phyloP scores from a whole-genome alignment of 92 coral and sea anemone genomes.

The Bergia sp. region DNA sequence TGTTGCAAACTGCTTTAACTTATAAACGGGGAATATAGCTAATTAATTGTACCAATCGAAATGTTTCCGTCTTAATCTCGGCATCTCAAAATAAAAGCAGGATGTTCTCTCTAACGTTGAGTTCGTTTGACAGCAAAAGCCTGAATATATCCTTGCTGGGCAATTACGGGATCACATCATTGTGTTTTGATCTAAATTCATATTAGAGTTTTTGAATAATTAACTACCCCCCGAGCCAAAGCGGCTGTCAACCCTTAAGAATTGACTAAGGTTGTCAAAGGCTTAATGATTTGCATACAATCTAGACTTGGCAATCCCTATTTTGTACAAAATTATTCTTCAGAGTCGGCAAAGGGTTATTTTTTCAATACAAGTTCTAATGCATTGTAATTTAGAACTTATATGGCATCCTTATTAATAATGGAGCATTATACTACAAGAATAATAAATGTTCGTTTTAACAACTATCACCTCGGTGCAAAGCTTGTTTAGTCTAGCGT shows the following conservation, averaged over 20 bases:
- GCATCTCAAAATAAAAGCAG: neutral
- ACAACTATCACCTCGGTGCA: neutral
- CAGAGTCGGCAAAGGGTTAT: neutral
- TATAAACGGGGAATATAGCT: neutral
- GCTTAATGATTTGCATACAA: constrained; percentile 38
- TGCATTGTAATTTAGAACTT: neutral
- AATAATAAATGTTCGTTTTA: constrained; percentile 1
- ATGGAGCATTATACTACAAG: neutral
- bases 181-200: constrained; percentile 28
- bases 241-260: constrained; percentile 21
- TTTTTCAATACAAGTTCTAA: neutral
- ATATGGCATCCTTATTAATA: neutral
- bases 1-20: constrained; percentile 7
- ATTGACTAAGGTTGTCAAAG: constrained; percentile 8
- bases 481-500: constrained; percentile 12
- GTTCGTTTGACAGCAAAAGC: constrained; percentile 12
- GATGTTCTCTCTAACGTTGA: neutral
- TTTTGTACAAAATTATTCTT: neutral
- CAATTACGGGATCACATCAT: constrained; percentile 43
- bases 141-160: constrained; percentile 15
- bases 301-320: constrained; percentile 46
- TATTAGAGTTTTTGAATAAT: constrained; percentile 35
- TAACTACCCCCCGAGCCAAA: constrained; percentile 26
- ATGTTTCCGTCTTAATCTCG: constrained; percentile 1
- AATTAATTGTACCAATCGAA: constrained; percentile 2